Evolutionary conservation across 2,888 invertebrate species (phyloP).

Genomic region (Unio delphinus): DNA sequence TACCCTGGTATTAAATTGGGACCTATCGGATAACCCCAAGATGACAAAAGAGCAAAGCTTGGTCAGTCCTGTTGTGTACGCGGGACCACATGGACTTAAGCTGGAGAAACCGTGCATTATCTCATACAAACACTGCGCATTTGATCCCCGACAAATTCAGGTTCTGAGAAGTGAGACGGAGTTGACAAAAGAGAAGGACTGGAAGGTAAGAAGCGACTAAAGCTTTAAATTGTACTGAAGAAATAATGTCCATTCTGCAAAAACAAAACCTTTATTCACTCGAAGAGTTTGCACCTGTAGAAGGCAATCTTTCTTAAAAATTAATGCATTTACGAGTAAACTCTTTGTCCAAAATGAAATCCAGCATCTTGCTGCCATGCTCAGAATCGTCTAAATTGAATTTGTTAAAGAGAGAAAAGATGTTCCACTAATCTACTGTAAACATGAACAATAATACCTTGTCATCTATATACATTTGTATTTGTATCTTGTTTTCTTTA

Average conservation of each 20-base stretch:
- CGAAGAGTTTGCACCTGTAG: too few relatives aligned
- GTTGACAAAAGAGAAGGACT: conserved; percentile 26
- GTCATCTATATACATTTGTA: too few relatives aligned
- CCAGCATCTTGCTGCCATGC: too few relatives aligned
- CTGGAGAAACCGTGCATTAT: conserved; percentile 41
- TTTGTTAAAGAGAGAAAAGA: too few relatives aligned
- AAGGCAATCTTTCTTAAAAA: too few relatives aligned
- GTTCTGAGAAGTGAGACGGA: conserved; percentile 48
- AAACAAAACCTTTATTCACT: too few relatives aligned
- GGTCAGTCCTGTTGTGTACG: conserved; percentile 52
- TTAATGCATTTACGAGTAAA: too few relatives aligned
- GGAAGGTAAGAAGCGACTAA: conserved; percentile 26
- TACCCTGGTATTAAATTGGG: conserved; percentile 49
- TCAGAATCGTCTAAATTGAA: too few relatives aligned
- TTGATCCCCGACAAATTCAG: conserved; percentile 38
- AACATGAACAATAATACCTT: too few relatives aligned
- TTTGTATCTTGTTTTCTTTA: too few relatives aligned
- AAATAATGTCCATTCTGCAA: neutral
- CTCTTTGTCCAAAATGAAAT: too few relatives aligned
- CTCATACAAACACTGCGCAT: conserved; percentile 47
- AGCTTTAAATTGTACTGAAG: conserved; percentile 4
- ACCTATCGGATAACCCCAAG: conserved; percentile 43
- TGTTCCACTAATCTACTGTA: too few relatives aligned
- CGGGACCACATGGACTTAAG: conserved; percentile 48
- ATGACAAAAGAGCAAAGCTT: conserved; percentile 40